Base-by-base conservation (phyloP, 2,888 invertebrate species). In the Thalpophila matura region DNA sequence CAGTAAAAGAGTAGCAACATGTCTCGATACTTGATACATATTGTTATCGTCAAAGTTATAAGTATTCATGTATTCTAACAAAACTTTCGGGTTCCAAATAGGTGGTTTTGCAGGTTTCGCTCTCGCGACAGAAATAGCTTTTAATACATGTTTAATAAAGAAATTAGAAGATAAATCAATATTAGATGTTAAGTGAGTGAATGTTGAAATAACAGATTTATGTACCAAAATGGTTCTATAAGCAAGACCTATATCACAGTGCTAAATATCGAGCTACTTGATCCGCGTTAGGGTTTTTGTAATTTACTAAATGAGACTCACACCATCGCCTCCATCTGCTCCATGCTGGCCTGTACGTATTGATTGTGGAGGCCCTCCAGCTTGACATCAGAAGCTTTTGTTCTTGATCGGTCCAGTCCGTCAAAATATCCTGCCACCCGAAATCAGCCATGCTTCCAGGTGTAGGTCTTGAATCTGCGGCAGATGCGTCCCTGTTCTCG, bases 401-500 rank as follows among this genome's bases (percentile, higher is more conserved):
- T 45, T 71, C 65, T 40, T 40, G n/a, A 5, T 42, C 46, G 7
- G 64, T 38, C 83, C 81, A 79, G n/a, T 64, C 61, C 16, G 47
- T 38, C 5, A 69, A 45, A 16, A 56, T 14, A 10, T 64, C 63
- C 31, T 57, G 37, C 81, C 80, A 81, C 77, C 43, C 76, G 53
- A 73, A 71, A 81, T 71, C 56, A 65, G 71, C 81, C 80, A 81
- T n/a, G 71, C 80, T 56, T 78, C 74, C 72, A 84, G 70, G 35
- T 51, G 33, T 10, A 83, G 46, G 6, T 73, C 60, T 14, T 46
- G 60, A 24, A 74, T 60, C 40, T 61, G 53, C 16, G 74, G 74
- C 18, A 31, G 29, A 12, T 46, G 45, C 4, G 27, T 16, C 6
- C 45, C 45, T 29, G 45, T 46, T 18, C 45, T 27, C 10, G 31